Base-by-base conservation (phyloP, 2,113 vertebrate species). In the Ceyx cyanopectus region DNA sequence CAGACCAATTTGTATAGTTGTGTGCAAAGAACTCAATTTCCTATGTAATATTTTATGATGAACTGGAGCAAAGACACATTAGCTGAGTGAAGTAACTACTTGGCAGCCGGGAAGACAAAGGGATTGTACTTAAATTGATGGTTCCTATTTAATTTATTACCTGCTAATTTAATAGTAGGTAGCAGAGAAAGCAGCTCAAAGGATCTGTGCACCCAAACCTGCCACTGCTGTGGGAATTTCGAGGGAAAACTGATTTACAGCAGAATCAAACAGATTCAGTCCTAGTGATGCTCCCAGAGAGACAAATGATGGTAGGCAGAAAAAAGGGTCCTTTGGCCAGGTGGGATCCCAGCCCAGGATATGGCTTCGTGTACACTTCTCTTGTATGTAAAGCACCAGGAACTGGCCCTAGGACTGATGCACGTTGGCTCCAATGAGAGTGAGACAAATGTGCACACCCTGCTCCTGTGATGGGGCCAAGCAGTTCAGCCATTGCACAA, bases 341-440 rank as follows among this genome's bases (percentile, higher is more conserved):
- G 26, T 16, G 1, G 5, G 50, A 69, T 15, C 61, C 43, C 48
- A 72, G 37, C 43, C 43, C 50, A 18, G 50, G 26, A 43, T 1
- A 0, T 43, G 57, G n/a, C 63, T 34, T 19, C 16, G 20, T 23
- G 10, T 40, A 65, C 0, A 0, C 16, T n/a, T 24, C 20, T 45
- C 68, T 32, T 3, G 0, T 3, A 62, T 6, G 22, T 16, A 17
- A 57, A 26, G 27, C 37, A 79, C 14, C 24, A 46, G n/a, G 65
- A 74, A 17, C 61, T 12, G 37, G 8, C 21, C 10, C 32, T 24
- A 53, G 40, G 48, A 30, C 66, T 32, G 41, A 68, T 4, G 23
- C 0, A 5, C 5, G 27, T 14, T 65, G 1, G 1, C 51, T 53
- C 50, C 29, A 19, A 22, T 2, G 1, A 23, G 50, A 40, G 58